A percentile compares a stretch with the other conserved stretches of the same genome.
Conservation (phyloP, 2,797 vertebrate species). For the Lycodopsis pacificus region DNA sequence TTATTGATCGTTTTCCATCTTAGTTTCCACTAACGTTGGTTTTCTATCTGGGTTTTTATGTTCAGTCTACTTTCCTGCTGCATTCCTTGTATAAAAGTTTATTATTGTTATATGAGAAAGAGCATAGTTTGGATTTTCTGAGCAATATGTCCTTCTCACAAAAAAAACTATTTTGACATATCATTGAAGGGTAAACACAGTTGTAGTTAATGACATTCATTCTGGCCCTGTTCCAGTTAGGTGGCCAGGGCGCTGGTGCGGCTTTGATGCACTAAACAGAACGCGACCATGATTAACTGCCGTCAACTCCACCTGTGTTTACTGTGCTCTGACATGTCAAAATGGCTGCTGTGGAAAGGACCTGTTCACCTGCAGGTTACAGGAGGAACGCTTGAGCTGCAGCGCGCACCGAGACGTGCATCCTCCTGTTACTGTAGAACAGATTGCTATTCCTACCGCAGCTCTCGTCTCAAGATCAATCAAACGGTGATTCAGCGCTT, state of each 20-base stretch:
- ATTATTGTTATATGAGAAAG: neutral
- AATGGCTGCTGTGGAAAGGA: neutral
- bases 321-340: neutral
- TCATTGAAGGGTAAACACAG: neutral
- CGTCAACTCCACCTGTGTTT: neutral
- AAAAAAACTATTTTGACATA: neutral
- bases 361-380: neutral
- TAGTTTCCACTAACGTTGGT: neutral
- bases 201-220: neutral
- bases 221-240: too few relatives aligned
- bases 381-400: neutral
- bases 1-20: neutral
- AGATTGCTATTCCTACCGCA: conserved; percentile 21
- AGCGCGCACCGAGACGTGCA: conserved; percentile 12
- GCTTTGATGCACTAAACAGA: neutral
- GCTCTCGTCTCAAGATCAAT: conserved; percentile 58
- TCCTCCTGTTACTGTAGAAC: conserved; percentile 24
- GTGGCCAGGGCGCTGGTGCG: too few relatives aligned
- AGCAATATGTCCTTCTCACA: neutral
- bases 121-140: neutral
- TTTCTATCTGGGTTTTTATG: neutral
- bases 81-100: neutral
- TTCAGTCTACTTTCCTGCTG: neutral
- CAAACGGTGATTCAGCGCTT: conserved; percentile 62
- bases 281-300: neutral